phyloP scores from a whole-genome alignment of 2,888 invertebrate genomes.

The Aporophyla lueneburgensis region DNA sequence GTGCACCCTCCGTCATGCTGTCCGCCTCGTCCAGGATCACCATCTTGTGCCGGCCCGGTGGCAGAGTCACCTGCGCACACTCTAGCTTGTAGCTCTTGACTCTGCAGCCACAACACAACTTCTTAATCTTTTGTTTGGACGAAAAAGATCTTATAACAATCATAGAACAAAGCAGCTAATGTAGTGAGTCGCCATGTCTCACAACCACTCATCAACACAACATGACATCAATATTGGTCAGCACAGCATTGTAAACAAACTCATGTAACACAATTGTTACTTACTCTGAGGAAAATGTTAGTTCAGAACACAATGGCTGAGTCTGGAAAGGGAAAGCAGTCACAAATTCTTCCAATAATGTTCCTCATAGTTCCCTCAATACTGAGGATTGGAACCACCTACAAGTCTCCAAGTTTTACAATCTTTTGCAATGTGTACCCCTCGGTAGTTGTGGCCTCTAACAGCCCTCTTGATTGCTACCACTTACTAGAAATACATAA shows the following conservation, averaged over 20 bases:
- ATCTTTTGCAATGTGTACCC: no score
- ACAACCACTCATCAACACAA: background rate
- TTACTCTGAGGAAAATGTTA: background rate
- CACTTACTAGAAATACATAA: no score
- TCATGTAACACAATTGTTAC: background rate
- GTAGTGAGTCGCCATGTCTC: background rate
- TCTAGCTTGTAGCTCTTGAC: background rate
- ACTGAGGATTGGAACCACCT: no score
- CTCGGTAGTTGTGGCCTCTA: no score
- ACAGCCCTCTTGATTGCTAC: no score
- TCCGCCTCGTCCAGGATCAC: slow-evolving; percentile 99
- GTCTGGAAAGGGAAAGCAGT: background rate
- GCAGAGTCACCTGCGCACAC: slow-evolving; percentile 93
- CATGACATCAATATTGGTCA: background rate
- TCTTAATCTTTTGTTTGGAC: background rate
- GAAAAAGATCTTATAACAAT: background rate
- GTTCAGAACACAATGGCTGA: background rate
- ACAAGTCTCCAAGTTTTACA: no score
- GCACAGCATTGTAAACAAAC: background rate
- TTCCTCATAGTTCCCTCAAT: no score
- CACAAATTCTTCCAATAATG: background rate
- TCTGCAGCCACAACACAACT: background rate
- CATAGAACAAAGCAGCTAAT: no score
- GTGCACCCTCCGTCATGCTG: slow-evolving; percentile 99
- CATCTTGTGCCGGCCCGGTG: slow-evolving; percentile 97